phyloP scores from a whole-genome alignment of 2,797 vertebrate genomes.

The Enteromius viviparus region DNA sequence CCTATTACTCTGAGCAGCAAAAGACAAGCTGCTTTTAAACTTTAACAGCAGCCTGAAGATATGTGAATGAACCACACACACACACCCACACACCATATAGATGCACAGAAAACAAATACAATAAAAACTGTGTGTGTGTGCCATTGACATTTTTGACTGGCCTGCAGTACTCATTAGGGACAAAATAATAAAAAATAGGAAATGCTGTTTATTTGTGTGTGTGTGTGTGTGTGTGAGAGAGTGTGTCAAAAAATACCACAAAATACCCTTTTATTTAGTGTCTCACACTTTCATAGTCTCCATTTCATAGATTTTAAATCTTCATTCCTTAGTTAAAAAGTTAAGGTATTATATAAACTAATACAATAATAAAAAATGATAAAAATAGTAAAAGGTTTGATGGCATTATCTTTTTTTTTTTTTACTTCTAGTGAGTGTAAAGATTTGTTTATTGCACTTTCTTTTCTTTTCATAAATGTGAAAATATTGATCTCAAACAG shows the following conservation, averaged over 20 bases:
- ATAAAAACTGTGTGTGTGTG: background rate
- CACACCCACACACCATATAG: constrained; percentile 41
- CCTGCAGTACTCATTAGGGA: too few species aligned
- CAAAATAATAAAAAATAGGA: too few species aligned
- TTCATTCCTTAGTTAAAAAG: background rate
- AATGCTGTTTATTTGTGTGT: background rate
- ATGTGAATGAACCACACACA: constrained; percentile 65
- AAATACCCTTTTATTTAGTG: background rate
- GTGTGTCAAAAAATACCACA: background rate
- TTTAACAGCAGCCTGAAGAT: constrained; percentile 54
- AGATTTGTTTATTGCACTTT: background rate
- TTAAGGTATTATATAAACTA: background rate
- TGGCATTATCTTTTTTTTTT: too few species aligned
- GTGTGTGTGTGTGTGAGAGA: too few species aligned
- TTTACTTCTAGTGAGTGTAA: background rate
- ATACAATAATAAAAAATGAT: background rate
- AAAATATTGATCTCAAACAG: background rate
- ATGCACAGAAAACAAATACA: constrained; percentile 19
- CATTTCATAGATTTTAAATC: background rate
- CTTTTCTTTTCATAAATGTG: background rate
- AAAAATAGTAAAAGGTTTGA: background rate
- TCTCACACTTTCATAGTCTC: background rate
- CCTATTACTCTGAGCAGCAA: constrained; percentile 74
- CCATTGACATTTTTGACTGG: too few species aligned
- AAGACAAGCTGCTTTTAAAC: constrained; percentile 43